A percentile compares a stretch with the other conserved stretches of the same genome.
These are phyloP conservation scores for Lottia scabra DNA, from an alignment of 2,888 invertebrate genomes.

Conservation along the genomic window DNA sequence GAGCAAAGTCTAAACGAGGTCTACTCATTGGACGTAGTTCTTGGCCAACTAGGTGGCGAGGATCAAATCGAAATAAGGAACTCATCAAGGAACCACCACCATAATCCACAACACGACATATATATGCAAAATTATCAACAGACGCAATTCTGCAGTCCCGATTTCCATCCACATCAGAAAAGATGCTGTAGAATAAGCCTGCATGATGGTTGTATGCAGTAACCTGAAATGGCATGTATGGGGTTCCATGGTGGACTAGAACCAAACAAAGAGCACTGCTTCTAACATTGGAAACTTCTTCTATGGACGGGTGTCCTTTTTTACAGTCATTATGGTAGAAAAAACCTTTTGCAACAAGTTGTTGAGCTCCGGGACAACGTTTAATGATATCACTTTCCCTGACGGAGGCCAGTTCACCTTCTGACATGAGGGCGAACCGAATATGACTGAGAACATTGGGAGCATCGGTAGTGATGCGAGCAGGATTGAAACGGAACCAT, in stretches of 20 bases:
- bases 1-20: constrained; percentile 62
- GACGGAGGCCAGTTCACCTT: constrained; percentile 52
- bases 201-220: constrained; percentile 58
- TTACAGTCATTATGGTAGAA: constrained; percentile 57
- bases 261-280: constrained; percentile 50
- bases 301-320: constrained; percentile 58
- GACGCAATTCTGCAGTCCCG: constrained; percentile 63
- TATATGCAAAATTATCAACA: constrained; percentile 65
- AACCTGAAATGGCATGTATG: constrained; percentile 66
- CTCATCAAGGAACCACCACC: constrained; percentile 67
- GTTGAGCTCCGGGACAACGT: constrained; percentile 44
- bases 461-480: constrained; percentile 44
- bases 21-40: constrained; percentile 63
- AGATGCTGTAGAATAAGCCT: constrained; percentile 59
- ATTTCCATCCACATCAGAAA: constrained; percentile 64
- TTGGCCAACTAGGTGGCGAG: constrained; percentile 62
- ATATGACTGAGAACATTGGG: constrained; percentile 52
- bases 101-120: constrained; percentile 67
- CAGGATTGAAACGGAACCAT: constrained; percentile 57
- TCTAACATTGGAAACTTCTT: constrained; percentile 49
- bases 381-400: constrained; percentile 56
- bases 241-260: constrained; percentile 60
- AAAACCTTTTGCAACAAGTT: constrained; percentile 54
- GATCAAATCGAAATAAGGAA: constrained; percentile 66
- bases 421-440: constrained; percentile 65